Percentiles rank a stretch among this genome's conserved stretches.
Conservation (phyloP, 2,888 invertebrate genomes). For the Pycnomerus fuliginosus region DNA sequence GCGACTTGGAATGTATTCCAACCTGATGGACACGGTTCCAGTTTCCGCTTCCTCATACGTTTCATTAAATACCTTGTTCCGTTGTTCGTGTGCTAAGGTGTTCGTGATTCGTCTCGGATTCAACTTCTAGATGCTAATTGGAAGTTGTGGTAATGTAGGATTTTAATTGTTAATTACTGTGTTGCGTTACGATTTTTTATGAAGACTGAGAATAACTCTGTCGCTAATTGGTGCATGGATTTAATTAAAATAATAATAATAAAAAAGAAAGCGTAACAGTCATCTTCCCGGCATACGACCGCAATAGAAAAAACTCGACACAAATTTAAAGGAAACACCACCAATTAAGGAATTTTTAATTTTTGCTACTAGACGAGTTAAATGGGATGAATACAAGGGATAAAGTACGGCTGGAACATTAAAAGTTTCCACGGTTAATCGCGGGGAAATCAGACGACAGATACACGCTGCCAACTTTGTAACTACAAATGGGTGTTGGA, state of each 20-base stretch:
- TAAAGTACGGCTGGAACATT: constrained; percentile 8
- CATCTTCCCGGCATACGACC: constrained; percentile 10
- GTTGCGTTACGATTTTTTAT: constrained; percentile 9
- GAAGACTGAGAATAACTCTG: constrained; percentile 11
- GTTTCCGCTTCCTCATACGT: constrained; percentile 11
- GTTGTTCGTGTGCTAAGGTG: not conserved
- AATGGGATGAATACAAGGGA: constrained; percentile 6
- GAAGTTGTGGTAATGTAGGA: constrained; percentile 7
- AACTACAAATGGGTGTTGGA: constrained; percentile 28
- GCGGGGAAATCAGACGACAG: constrained; percentile 12
- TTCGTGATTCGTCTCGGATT: constrained; percentile 5
- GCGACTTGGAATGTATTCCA: constrained; percentile 20
- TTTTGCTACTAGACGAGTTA: constrained; percentile 5
- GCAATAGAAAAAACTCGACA: constrained; percentile 12
- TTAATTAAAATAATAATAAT: constrained; percentile 22
- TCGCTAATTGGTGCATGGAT: constrained; percentile 25
- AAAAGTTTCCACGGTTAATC: constrained; percentile 15
- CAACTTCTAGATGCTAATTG: not conserved
- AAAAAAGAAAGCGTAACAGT: constrained; percentile 8
- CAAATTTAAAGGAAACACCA: constrained; percentile 3
- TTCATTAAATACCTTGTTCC: not conserved
- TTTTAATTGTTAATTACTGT: constrained; percentile 21
- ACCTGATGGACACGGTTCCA: constrained; percentile 20
- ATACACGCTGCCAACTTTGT: constrained; percentile 26
- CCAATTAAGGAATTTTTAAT: constrained; percentile 20